Evolutionary conservation across 2,888 invertebrate genomes (phyloP).

Genomic region (Habroteleia sp.): DNA sequence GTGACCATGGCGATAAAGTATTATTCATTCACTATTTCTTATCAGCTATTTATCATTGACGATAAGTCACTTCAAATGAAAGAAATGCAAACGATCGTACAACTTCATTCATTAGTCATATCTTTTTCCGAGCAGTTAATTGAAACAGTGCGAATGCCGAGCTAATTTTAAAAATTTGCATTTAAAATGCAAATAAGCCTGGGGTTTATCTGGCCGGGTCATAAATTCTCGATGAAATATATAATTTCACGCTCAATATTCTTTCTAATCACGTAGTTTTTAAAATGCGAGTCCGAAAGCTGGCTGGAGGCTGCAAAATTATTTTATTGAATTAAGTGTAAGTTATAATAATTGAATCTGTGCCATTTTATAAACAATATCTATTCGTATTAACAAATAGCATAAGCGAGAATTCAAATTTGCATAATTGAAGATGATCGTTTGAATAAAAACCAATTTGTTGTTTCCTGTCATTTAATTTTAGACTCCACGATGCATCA

Average conservation of each 20-base stretch:
- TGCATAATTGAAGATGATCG: too few species aligned
- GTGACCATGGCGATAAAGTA: too few species aligned
- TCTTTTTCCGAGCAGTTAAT: conserved; percentile 2
- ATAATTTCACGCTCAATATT: conserved; percentile 7
- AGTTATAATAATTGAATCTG: conserved; percentile 25
- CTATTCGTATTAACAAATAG: too few species aligned
- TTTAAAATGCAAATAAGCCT: conserved; percentile 29
- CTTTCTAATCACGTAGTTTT: conserved; percentile 45
- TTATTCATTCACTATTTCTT: too few species aligned
- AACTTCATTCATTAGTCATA: background rate
- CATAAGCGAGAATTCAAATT: too few species aligned
- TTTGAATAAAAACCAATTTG: too few species aligned
- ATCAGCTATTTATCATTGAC: too few species aligned
- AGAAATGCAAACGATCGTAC: too few species aligned
- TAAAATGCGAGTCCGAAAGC: conserved; percentile 15
- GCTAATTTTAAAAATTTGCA: conserved; percentile 1
- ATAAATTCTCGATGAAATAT: conserved; percentile 35
- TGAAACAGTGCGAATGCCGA: conserved; percentile 12
- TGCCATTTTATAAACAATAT: too few species aligned
- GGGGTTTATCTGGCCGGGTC: conserved; percentile 20
- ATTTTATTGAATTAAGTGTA: conserved; percentile 17
- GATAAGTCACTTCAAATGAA: too few species aligned
- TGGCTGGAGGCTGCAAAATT: conserved; percentile 9
- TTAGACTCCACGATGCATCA: background rate
- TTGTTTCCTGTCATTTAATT: too few species aligned